Evolutionary conservation across 2,113 vertebrate species (phyloP).

Genomic region (Nycticryphes semicollaris): DNA sequence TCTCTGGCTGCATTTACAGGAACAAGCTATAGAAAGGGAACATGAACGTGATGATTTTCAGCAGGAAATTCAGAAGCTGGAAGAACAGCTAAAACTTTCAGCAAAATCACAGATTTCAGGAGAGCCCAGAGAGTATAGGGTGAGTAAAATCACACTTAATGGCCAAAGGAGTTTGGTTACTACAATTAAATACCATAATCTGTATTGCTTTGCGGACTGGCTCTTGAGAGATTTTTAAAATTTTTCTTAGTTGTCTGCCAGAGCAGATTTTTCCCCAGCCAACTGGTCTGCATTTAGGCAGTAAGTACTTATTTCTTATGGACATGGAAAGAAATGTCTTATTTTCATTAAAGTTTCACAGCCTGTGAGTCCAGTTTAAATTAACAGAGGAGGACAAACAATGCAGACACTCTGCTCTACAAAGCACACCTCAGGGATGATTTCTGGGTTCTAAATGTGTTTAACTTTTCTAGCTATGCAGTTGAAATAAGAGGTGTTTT

Average conservation of each 20-base stretch:
- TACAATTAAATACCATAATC: not conserved
- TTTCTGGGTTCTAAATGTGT: not conserved
- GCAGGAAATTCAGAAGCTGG: constrained; percentile 90
- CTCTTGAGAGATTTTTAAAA: not conserved
- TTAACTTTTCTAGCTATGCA: not conserved
- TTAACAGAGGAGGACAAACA: not conserved
- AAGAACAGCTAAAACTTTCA: constrained; percentile 81
- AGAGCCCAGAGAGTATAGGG: constrained; percentile 71
- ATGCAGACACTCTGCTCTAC: not conserved
- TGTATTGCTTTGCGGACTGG: not conserved
- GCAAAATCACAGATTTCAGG: constrained; percentile 55
- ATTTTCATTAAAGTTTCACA: not conserved
- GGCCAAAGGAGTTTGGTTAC: not conserved
- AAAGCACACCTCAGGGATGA: not conserved
- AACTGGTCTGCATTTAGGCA: not conserved
- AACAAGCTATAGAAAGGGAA: constrained; percentile 92
- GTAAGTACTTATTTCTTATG: not conserved
- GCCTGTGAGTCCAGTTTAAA: not conserved
- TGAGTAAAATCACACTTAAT: constrained; percentile 59
- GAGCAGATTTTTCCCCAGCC: not conserved
- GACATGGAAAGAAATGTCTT: not conserved
- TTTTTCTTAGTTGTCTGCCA: not conserved
- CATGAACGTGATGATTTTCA: constrained; percentile 97
- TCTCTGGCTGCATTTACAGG: constrained; percentile 70
- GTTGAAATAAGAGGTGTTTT: not conserved